Base-by-base conservation (phyloP, 2,113 vertebrate genomes). In the Dicrurus megarhynchus region DNA sequence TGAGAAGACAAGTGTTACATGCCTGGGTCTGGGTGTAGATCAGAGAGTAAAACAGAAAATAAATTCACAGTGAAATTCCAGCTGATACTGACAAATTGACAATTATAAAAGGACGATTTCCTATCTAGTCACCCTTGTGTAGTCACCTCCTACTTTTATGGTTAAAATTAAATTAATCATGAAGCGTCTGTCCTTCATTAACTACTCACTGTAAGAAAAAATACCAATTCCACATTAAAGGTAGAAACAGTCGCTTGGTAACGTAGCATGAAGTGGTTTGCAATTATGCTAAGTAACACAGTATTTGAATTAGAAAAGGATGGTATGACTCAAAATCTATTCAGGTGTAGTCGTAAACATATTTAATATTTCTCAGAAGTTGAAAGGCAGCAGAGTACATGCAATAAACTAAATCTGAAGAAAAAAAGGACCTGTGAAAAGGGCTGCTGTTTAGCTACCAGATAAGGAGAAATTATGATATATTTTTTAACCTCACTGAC, bases 241-340 rank as follows among this genome's bases (percentile, higher is more conserved):
- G 11, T 30, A 57, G 88, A 53, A 67, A 52, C 4, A 65, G 12
- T 86, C 1, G 0, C 37, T 50, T 76, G 49, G 59, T 75, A 94
- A 75, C 0, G 0, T 33, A 35, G 21, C 3, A 0, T 33, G 32
- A 80, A 73, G 9, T 24, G 22, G 37, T 73, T 65, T 53, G 32
- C 8, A 16, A 74, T 85, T 73, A 5, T 84, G 55, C 27, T 71
- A n/a, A 23, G 50, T 26, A 84, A 46, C 0, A 0, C 1, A 47
- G 9, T 39, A 17, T 55, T 79, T 88, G 27, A 71, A 24, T 37
- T 42, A 50, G 15, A 81, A 84, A 69, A 73, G 30, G 22, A n/a
- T n/a, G 1, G 0, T 35, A 35, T 69, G 24, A 65, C 28, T 61
- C 35, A 61, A 78, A 60, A 57, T 53, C 44, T 69, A 6, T 69